phyloP scores from a whole-genome alignment of 2,797 vertebrate species.

The Coregonus ussuriensis region DNA sequence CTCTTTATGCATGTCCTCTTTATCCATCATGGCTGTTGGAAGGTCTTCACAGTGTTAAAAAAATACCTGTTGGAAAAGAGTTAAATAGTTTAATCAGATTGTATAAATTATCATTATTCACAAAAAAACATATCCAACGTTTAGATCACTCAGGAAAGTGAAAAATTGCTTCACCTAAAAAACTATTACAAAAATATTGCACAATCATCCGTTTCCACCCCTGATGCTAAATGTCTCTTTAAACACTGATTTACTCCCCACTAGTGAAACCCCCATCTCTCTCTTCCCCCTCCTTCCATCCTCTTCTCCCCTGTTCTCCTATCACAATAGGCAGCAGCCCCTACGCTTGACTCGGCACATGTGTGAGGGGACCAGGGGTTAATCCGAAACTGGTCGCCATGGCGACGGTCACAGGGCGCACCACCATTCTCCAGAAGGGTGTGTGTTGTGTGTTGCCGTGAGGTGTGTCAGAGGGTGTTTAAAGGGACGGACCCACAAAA shows the following conservation, averaged over 20 bases:
- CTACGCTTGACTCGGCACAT: conserved; percentile 76
- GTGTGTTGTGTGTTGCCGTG: conserved; percentile 59
- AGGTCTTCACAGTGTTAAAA: conserved; percentile 18
- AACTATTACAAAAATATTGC: background rate
- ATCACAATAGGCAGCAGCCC: conserved; percentile 72
- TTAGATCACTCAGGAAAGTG: background rate
- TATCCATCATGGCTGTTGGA: conserved; percentile 76
- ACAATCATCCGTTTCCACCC: conserved; percentile 40
- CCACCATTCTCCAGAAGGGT: conserved; percentile 37
- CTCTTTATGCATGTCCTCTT: conserved; percentile 82
- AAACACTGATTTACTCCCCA: conserved; percentile 52
- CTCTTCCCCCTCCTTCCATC: conserved; percentile 14
- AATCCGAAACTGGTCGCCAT: conserved; percentile 73
- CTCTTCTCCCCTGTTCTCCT: conserved; percentile 37
- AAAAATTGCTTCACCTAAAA: background rate
- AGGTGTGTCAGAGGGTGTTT: conserved; percentile 69
- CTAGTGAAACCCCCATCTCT: conserved; percentile 51
- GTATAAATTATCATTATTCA: conserved; percentile 18
- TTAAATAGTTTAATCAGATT: conserved; percentile 20
- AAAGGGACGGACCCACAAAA: conserved; percentile 62
- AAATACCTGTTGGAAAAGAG: conserved; percentile 55
- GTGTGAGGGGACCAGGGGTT: conserved; percentile 66
- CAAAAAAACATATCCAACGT: background rate
- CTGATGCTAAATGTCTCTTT: conserved; percentile 62
- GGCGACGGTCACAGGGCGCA: conserved; percentile 62